Conservation (phyloP, 2,888 invertebrate species). For the Halictus ligatus region DNA sequence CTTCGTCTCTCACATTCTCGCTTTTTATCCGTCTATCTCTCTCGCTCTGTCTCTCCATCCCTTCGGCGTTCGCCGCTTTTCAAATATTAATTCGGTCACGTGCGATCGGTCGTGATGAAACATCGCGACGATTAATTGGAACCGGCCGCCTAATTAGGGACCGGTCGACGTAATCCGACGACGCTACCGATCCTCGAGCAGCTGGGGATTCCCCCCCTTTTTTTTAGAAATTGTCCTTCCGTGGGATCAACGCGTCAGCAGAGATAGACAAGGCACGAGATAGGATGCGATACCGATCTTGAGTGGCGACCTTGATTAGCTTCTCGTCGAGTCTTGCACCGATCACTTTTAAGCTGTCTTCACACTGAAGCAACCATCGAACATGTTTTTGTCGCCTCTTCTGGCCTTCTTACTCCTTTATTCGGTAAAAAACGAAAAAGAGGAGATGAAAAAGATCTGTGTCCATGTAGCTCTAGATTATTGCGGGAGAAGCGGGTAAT, state of each 20-base stretch:
- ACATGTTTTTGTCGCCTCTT: too few species aligned
- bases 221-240: not conserved
- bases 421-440: too few species aligned
- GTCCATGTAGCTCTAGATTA: too few species aligned
- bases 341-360: too few species aligned
- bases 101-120: slow-evolving; percentile 32
- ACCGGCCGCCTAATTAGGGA: not conserved
- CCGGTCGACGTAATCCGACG: not conserved
- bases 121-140: slow-evolving; percentile 3
- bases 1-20: not conserved
- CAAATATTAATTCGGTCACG: slow-evolving; percentile 37
- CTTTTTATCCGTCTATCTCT: not conserved
- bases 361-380: too few species aligned
- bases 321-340: not conserved
- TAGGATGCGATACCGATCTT: not conserved
- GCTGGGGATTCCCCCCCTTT: not conserved
- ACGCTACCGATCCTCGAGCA: not conserved
- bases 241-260: slow-evolving; percentile 1
- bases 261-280: not conserved
- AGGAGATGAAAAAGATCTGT: too few species aligned
- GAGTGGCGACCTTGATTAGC: not conserved
- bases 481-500: too few species aligned
- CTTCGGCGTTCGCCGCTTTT: not conserved
- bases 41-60: not conserved
- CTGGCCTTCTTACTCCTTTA: too few species aligned